Evolutionary conservation across 2,888 invertebrate species (phyloP).

Genomic region (Nomada lathburiana): DNA sequence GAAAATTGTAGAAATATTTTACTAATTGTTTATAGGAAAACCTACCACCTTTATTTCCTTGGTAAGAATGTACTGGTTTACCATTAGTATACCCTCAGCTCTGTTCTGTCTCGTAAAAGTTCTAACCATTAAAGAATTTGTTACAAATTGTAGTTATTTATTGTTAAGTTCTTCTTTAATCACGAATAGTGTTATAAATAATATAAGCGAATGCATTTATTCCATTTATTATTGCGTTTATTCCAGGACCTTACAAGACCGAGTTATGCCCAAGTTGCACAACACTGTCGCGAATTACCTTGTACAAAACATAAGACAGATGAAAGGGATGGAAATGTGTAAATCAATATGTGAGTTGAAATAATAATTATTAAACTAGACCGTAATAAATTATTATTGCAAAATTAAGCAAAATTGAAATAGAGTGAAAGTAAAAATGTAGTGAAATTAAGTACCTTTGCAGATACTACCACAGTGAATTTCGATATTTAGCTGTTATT

Average conservation of each 20-base stretch:
- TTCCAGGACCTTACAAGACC: constrained; percentile 83
- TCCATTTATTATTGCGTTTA: constrained; percentile 35
- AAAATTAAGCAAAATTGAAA: constrained; percentile 9
- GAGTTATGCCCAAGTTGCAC: constrained; percentile 84
- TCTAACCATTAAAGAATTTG: too few species aligned
- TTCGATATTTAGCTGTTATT: constrained; percentile 80
- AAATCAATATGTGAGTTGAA: constrained; percentile 75
- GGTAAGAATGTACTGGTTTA: background rate
- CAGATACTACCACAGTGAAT: constrained; percentile 80
- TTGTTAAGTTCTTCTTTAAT: too few species aligned
- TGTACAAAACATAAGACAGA: constrained; percentile 84
- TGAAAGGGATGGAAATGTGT: constrained; percentile 82
- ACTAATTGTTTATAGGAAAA: background rate
- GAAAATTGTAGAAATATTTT: background rate
- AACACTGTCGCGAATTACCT: constrained; percentile 83
- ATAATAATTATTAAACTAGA: too few species aligned
- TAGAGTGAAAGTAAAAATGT: constrained; percentile 40
- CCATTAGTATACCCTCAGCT: background rate
- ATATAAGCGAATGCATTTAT: too few species aligned
- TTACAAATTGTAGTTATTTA: too few species aligned
- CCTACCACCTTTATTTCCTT: too few species aligned
- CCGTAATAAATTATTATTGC: too few species aligned
- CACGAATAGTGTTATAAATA: background rate
- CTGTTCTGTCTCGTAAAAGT: too few species aligned
- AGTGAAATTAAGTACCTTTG: constrained; percentile 72